Base-by-base conservation (phyloP, 2,113 vertebrate genomes). In the Spermophilus dauricus region DNA sequence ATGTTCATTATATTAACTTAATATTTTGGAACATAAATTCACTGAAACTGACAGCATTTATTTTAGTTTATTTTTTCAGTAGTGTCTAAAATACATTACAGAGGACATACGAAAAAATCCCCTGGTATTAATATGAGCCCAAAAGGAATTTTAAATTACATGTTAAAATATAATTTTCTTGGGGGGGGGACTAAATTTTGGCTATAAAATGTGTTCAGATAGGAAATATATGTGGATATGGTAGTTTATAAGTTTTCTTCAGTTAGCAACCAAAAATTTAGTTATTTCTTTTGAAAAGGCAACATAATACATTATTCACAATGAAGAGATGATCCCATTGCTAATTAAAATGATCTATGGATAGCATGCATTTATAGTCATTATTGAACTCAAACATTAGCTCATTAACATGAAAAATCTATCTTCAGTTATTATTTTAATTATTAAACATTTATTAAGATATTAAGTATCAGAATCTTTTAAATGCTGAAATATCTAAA, bases 161-260 rank as follows among this genome's bases (percentile, higher is more conserved):
- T 72, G 58, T 89, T 89, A 10, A 80, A 86, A 42, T 63, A n/a
- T 39, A 86, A 67, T 92, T 94, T 16, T 87, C 90, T 14, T 16
- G 42, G 20, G 26, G 1, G 86, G 18, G 24, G 3, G 5, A 34
- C 18, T 58, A 83, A 73, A 58, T 63, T 9, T 80, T 83, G 34
- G 32, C 3, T 42, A 39, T 51, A 86, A 89, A 76, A 91, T 91
- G 11, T n/a, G 1, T 73, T 78, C 17, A 81, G 1, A 56, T 3
- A 86, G 45, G 75, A 93, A 88, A 88, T 89, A 2, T 76, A 65
- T 58, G 20, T 83, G 3, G 5, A 51, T 26, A 61, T n/a, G 12
- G 14, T 17, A 39, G 26, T 10, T 82, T 77, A 56, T 14, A 92
- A 37, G 22, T 32, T 42, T 76, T 7, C 24, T 81, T 80, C 17